Percentiles rank a stretch among this genome's conserved stretches.
These are phyloP conservation scores for Sinocyclocheilus rhinocerous DNA, from an alignment of 2,113 vertebrate genomes.

Conservation along the genomic window DNA sequence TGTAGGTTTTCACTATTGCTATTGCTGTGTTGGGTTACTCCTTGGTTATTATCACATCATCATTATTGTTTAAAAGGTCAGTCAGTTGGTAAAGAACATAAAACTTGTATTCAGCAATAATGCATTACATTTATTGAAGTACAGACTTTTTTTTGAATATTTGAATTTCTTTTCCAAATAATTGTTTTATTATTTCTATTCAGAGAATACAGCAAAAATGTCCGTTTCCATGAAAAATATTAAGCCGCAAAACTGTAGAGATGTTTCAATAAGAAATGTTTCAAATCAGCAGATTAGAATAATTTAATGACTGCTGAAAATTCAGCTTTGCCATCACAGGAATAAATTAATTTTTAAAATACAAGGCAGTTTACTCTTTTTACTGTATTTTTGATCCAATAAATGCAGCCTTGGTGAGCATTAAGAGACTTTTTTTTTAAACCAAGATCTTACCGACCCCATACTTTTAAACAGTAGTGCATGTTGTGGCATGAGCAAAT, in stretches of 20 bases:
- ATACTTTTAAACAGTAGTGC: not conserved
- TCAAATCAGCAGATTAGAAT: too few relatives aligned
- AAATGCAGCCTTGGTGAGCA: too few relatives aligned
- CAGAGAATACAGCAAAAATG: too few relatives aligned
- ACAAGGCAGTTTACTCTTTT: not conserved
- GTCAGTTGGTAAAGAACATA: not conserved
- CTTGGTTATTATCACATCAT: not conserved
- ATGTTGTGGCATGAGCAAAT: not conserved
- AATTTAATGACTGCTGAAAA: not conserved
- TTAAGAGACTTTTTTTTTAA: too few relatives aligned
- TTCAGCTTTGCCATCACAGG: not conserved
- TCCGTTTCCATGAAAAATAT: too few relatives aligned
- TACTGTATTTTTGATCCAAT: too few relatives aligned
- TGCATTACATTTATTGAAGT: not conserved
- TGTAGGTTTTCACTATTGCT: not conserved
- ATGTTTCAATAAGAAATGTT: not conserved
- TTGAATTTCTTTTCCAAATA: too few relatives aligned
- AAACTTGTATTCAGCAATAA: not conserved
- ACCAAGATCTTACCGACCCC: too few relatives aligned
- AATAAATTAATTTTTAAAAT: not conserved
- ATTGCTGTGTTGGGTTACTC: not conserved
- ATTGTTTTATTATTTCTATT: too few relatives aligned
- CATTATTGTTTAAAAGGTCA: not conserved
- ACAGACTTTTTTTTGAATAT: too few relatives aligned
- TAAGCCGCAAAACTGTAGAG: not conserved